Percentiles rank a stretch among this genome's conserved stretches.
phyloP scores from a whole-genome alignment of 1,140 invertebrate species.

The Bombus haemorrhoidalis region DNA sequence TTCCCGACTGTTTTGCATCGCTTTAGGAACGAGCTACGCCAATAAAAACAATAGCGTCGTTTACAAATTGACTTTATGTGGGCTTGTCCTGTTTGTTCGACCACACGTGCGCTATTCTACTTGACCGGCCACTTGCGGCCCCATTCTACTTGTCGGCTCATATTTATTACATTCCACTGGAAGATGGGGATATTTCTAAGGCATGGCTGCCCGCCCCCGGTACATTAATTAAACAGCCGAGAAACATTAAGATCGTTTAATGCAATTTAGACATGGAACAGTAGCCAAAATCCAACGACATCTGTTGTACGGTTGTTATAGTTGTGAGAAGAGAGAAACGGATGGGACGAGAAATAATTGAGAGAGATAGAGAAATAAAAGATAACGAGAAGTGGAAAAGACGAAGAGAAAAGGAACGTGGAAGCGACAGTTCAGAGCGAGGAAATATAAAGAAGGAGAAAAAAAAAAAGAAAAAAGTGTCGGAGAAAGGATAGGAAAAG shows the following conservation, averaged over 20 bases:
- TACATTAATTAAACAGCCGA: neutral
- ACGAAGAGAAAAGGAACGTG: neutral
- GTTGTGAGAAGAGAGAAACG: neutral
- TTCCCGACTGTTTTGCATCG: neutral
- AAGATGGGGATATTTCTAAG: neutral
- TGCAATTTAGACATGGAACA: neutral
- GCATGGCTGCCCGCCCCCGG: neutral
- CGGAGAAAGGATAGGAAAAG: neutral
- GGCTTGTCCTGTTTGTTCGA: neutral
- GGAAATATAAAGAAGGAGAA: neutral
- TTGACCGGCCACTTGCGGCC: neutral
- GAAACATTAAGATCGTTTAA: neutral
- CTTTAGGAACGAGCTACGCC: neutral
- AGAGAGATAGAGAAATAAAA: neutral
- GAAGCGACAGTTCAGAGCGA: neutral
- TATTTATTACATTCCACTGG: neutral
- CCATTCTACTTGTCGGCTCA: conserved; percentile 6
- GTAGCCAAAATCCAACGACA: neutral
- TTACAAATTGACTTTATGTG: conserved; percentile 1
- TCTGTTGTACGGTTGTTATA: neutral
- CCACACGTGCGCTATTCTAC: neutral
- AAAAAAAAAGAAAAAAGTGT: neutral
- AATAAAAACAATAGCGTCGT: neutral
- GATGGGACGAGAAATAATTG: neutral
- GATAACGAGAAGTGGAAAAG: neutral